Base-by-base conservation (phyloP, 2,888 invertebrate species). In the Lasioglossum leucozonium region DNA sequence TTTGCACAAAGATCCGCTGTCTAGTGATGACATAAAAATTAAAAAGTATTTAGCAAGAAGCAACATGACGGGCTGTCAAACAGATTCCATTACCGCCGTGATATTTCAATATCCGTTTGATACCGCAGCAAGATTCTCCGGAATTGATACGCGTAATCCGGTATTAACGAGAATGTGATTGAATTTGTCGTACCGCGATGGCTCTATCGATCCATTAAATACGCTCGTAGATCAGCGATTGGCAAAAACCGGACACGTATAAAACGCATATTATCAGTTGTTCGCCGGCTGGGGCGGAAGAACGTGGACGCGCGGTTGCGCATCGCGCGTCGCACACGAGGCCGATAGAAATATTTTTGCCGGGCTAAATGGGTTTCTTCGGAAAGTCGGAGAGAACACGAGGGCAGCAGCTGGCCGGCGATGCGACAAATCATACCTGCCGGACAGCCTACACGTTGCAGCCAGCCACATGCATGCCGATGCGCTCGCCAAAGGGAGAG, bases 371-470 rank as follows among this genome's bases (percentile, higher is more conserved):
- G 88, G 86, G 84, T 87, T 88, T 84, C 85, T 86, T 88, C 89
- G 89, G 77, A 89, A 90, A 87, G 84, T 77, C 87, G 65, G 77
- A 79, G 82, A 81, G 86, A 88, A 85, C 86, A 90, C 87, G 90
- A 91, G 90, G 90, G 90, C 89, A 91, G 92, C 94, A 94, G 93
- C 93, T 94, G 94, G 94, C 85, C 88, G 90, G 90, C 93, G 92
- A 90, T 90, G 90, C 93, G 91, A 94, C 93, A 93, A 94, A 94
- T 94, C 94, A 93, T 93, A 93, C 88, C 88, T 89, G 88, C 85
- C 75, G 91, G 93, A 93, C 93, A 93, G 92, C 79, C 84, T 90
- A 90, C 91, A 88, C 79, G 89, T 77, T 83, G 87, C 82, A 82
- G 69, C 73, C 82, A 72, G 76, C 84, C 65, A 26, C 58, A 72